These are phyloP conservation scores for Penaeus japonicus DNA, from an alignment of 1,140 invertebrate genomes.

Conservation along the genomic window DNA sequence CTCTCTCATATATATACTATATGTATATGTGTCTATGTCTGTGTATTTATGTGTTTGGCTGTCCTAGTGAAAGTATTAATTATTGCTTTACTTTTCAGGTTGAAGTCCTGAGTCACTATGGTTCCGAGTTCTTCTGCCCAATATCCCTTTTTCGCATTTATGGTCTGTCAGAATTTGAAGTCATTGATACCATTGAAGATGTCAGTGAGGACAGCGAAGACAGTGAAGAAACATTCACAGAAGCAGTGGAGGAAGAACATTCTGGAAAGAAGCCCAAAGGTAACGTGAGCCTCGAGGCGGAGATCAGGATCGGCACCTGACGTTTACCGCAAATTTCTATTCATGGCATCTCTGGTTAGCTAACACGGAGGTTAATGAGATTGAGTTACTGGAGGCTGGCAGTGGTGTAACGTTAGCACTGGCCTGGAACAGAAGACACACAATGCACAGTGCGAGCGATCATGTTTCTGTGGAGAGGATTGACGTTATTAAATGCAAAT, in stretches of 20 bases:
- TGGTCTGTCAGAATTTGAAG: conserved; percentile 90
- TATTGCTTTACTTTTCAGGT: conserved; percentile 64
- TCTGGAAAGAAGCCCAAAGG: conserved; percentile 42
- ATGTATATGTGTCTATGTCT: not conserved
- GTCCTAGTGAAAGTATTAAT: not conserved
- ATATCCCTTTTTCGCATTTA: conserved; percentile 90
- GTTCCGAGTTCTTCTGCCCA: conserved; percentile 96
- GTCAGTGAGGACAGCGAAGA: conserved; percentile 48
- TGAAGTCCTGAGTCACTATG: conserved; percentile 92
- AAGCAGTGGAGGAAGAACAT: not conserved
- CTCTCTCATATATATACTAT: not conserved
- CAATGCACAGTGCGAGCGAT: too few relatives aligned
- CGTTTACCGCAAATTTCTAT: not conserved
- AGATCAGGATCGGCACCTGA: not conserved
- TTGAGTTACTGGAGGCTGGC: too few relatives aligned
- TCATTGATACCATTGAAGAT: conserved; percentile 64
- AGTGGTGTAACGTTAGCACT: too few relatives aligned
- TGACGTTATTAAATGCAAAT: too few relatives aligned
- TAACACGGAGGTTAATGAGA: too few relatives aligned
- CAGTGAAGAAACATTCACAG: conserved; percentile 11
- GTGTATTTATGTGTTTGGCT: not conserved
- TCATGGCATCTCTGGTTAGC: too few relatives aligned
- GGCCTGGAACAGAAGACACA: too few relatives aligned
- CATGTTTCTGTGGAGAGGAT: too few relatives aligned
- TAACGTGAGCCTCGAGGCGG: not conserved